Base-by-base conservation (phyloP, 1,140 invertebrate species). In the Scaptomyza montana region DNA sequence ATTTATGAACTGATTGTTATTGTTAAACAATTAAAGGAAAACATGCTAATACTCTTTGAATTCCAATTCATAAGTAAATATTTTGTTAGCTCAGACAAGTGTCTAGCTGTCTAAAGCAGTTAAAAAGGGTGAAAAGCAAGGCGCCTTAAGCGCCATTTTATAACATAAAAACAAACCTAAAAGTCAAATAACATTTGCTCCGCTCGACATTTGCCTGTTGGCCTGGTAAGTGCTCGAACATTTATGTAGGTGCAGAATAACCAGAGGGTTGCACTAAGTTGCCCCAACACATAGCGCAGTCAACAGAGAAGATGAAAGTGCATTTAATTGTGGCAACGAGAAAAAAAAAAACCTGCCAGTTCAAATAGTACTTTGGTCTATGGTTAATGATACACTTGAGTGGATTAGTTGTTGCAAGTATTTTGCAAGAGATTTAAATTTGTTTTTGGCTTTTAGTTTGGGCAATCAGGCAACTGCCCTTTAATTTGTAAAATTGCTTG, bases 231-330 rank as follows among this genome's bases (percentile, higher is more conserved):
- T 19, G 33, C 33, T 36, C 8, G 8, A 36, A 36, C 33, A 36
- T 36, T 9, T 36, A 51, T 19, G 3, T 51, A 30, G 28, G 50
- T 33, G 50, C 50, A 53, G 30, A 53, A 25, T 25, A 19, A 4
- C 59, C 46, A 8, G 19, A 50, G 16, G 13, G 33, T 41, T 7
- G n/a, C 25, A 16, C n/a, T 2, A 41, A 36, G n/a, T 1, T 13
- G 30, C n/a, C 25, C 39, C 21, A 50, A 69, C 30, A 47, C 54
- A 43, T 63, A 13, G 43, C 50, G 54, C 1, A 55, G 72, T 49
- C 33, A 73, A 63, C 30, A 67, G 4, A 7, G 61, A 67, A 73
- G 70, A 77, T 73, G 70, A 74, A 77, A 77, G 70, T 74, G 64
- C 64, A 74, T 74, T 74, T 60, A 74, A 77, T 69, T 77, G 53